phyloP scores from a whole-genome alignment of 2,888 invertebrate genomes.

The Lysandra coridon region DNA sequence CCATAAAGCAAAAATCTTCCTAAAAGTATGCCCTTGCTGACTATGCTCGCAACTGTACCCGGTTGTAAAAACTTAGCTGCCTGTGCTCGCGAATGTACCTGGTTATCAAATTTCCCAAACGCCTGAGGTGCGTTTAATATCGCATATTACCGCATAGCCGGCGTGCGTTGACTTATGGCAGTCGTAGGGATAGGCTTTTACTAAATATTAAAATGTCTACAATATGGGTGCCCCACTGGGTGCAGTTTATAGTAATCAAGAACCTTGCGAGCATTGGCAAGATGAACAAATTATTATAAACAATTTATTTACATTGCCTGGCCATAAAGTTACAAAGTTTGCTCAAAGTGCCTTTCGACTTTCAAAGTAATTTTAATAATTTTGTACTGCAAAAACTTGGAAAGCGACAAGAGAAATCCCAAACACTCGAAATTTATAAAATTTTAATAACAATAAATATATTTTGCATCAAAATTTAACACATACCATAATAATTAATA shows the following conservation, averaged over 20 bases:
- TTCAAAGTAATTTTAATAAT: background rate
- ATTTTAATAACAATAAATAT: too few relatives aligned
- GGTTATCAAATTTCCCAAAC: slow-evolving; percentile 25
- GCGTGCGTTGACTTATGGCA: background rate
- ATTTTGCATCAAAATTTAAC: too few relatives aligned
- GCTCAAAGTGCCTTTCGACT: background rate
- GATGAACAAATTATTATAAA: background rate
- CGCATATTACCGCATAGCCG: slow-evolving; percentile 25
- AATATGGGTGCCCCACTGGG: background rate
- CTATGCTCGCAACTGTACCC: too few relatives aligned
- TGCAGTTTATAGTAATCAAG: too few relatives aligned
- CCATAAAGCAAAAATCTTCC: too few relatives aligned
- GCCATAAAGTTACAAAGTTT: background rate
- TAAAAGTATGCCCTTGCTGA: too few relatives aligned
- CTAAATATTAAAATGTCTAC: background rate
- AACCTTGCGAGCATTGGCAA: background rate
- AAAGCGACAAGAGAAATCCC: too few relatives aligned
- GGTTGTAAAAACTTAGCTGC: background rate
- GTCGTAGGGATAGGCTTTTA: background rate
- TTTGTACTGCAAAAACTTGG: background rate
- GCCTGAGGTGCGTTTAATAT: slow-evolving; percentile 28
- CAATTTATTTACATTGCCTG: background rate
- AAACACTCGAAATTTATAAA: too few relatives aligned
- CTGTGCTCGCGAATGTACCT: background rate
- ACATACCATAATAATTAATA: too few relatives aligned